These are phyloP conservation scores for Ditylenchus dipsaci DNA, from an alignment of 1,140 invertebrate species.

Conservation along the genomic window DNA sequence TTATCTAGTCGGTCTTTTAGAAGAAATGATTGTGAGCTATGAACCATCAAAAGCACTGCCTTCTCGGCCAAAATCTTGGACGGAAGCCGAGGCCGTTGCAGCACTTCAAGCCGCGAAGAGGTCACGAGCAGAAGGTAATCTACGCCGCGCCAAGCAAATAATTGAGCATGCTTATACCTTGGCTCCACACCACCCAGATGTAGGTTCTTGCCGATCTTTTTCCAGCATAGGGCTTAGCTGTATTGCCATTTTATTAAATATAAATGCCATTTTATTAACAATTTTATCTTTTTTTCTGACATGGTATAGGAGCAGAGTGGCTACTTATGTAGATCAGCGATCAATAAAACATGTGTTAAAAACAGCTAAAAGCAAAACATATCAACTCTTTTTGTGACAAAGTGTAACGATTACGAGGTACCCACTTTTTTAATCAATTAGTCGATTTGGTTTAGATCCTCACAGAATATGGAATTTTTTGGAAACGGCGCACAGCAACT, in stretches of 20 bases:
- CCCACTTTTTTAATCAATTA: too few species aligned
- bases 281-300: too few species aligned
- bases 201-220: constrained; percentile 60
- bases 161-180: constrained; percentile 75
- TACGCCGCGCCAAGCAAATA: constrained; percentile 38
- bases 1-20: constrained; percentile 4
- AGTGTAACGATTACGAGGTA: too few species aligned
- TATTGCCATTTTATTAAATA: too few species aligned
- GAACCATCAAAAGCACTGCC: neutral
- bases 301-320: too few species aligned
- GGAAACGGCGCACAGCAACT: constrained; percentile 77
- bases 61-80: constrained; percentile 11
- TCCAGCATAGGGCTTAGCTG: too few species aligned
- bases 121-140: constrained; percentile 39
- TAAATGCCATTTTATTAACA: too few species aligned
- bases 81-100: constrained; percentile 39
- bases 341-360: too few species aligned
- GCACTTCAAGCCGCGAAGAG: constrained; percentile 42
- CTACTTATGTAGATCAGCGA: too few species aligned
- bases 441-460: constrained; percentile 58
- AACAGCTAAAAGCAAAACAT: too few species aligned
- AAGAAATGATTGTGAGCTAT: neutral
- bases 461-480: constrained; percentile 88
- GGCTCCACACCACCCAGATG: constrained; percentile 82
- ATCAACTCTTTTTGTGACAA: too few species aligned